Evolutionary conservation across 2,888 invertebrate species (phyloP).

Genomic region (Danaus chrysippus): DNA sequence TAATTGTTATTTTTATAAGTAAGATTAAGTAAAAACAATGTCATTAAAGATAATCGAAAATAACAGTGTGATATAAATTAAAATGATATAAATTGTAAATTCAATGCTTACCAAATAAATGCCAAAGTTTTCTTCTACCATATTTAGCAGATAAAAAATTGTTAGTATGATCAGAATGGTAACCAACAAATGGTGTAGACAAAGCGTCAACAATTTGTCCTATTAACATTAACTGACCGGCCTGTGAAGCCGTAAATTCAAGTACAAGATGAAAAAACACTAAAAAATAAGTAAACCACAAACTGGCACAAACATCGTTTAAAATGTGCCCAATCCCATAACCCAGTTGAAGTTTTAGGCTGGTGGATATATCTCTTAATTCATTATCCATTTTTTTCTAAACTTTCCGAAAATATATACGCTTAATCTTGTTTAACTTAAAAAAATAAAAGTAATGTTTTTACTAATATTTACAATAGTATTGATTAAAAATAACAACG

Average conservation of each 20-base stretch:
- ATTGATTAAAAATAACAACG: too few relatives aligned
- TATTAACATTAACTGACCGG: constrained; percentile 84
- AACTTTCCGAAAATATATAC: background rate
- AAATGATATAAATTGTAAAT: background rate
- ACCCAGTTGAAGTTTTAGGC: constrained; percentile 70
- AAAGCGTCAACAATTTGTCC: constrained; percentile 93
- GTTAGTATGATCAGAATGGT: constrained; percentile 87
- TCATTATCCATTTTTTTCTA: constrained; percentile 63
- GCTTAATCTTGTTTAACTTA: background rate
- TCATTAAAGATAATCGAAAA: constrained; percentile 9
- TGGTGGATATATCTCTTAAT: constrained; percentile 67
- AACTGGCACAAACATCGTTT: constrained; percentile 94
- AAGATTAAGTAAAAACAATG: constrained; percentile 7
- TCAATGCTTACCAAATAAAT: constrained; percentile 85
- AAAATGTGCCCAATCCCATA: constrained; percentile 91
- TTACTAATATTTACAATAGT: too few relatives aligned
- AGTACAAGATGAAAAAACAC: constrained; percentile 86
- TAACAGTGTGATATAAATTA: background rate
- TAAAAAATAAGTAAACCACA: constrained; percentile 96
- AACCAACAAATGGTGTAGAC: constrained; percentile 92
- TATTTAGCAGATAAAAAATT: constrained; percentile 83
- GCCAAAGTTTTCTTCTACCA: constrained; percentile 93
- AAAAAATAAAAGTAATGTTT: too few relatives aligned
- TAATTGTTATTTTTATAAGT: background rate
- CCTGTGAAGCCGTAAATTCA: constrained; percentile 76